Conservation (phyloP, 1,140 invertebrate genomes). For the Mercenaria mercenaria region DNA sequence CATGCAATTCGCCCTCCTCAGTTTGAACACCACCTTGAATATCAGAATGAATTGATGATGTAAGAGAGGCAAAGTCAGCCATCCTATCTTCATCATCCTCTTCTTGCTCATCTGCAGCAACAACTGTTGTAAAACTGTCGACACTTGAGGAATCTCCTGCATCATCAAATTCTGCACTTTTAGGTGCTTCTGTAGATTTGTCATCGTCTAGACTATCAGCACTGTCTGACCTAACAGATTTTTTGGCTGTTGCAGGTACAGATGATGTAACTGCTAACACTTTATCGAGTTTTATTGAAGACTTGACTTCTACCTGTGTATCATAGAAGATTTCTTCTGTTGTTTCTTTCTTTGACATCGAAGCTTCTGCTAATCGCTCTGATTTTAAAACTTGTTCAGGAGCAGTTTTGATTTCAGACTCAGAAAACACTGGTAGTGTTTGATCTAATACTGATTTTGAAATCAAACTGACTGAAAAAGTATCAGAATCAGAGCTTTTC, state of each 20-base stretch:
- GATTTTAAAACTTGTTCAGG: conserved; percentile 59
- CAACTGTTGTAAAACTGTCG: conserved; percentile 92
- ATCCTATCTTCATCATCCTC: conserved; percentile 91
- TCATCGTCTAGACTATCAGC: conserved; percentile 45
- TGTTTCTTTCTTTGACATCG: conserved; percentile 6
- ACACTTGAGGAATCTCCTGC: conserved; percentile 91
- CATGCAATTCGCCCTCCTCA: conserved; percentile 88
- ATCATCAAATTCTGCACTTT: conserved; percentile 78
- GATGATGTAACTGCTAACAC: not conserved
- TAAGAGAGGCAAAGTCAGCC: conserved; percentile 84
- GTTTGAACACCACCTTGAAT: conserved; percentile 74
- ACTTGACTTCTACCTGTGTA: conserved; percentile 26
- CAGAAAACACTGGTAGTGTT: not conserved
- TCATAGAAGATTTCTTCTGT: conserved; percentile 36
- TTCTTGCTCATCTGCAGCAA: conserved; percentile 89
- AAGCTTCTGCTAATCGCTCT: conserved; percentile 31
- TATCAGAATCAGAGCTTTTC: conserved; percentile 61
- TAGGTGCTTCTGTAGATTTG: conserved; percentile 2
- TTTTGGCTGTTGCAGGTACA: not conserved
- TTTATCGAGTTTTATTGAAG: not conserved
- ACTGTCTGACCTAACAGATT: conserved; percentile 39
- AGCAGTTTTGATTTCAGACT: conserved; percentile 25
- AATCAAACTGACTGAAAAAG: conserved; percentile 57
- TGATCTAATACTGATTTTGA: not conserved
- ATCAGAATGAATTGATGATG: conserved; percentile 86